Evolutionary conservation across 2,113 vertebrate genomes (phyloP), one percentile per base, ranked within the genome.

Genomic region (Otus sunia): DNA sequence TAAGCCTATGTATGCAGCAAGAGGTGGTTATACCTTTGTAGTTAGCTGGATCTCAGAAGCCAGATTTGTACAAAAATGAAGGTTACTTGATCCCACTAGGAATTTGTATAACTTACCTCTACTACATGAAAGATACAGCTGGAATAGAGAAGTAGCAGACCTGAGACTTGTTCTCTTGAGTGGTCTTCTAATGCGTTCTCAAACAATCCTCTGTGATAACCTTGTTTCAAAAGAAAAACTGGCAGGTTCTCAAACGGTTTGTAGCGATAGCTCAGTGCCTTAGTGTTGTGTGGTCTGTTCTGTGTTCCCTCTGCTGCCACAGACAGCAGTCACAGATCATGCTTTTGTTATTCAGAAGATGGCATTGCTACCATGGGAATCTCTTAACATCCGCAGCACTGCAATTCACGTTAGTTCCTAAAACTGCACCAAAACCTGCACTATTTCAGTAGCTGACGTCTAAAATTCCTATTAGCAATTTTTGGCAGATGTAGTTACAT

Each of bases 61-160:
- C 47, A 9, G 5, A 29, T 30, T 12, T 72, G 30, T 53, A 21
- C 32, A 10, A 36, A 41, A 15, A 15, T 21, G 50, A 59, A 49
- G 59, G 50, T 45, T 27, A 13, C 29, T 26, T 11, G 39, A 47
- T 79, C n/a, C 26, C n/a, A 4, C 10, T 4, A 19, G 72, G 41
- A 41, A 30, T 45, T 47, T 32, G 14, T 15, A 20, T 50, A 29
- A 63, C 91, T 67, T 74, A 96, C 96, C 97, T 98, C 98, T 5
- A 98, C 32, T n/a, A 98, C 64, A 3, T 98, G 98, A 15, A 98
- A 81, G 30, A 97, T 53, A 7, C 36, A 86, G 16, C 62, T 87
- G 11, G 97, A 84, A 14, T 97, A 97, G 11, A 98, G 52, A 11
- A 98, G 96, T 20, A 98, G 36, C 21, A 98, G 32, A 4, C 98